Evolutionary conservation across 2,113 vertebrate species (phyloP).

Genomic region (Nibea coibor): DNA sequence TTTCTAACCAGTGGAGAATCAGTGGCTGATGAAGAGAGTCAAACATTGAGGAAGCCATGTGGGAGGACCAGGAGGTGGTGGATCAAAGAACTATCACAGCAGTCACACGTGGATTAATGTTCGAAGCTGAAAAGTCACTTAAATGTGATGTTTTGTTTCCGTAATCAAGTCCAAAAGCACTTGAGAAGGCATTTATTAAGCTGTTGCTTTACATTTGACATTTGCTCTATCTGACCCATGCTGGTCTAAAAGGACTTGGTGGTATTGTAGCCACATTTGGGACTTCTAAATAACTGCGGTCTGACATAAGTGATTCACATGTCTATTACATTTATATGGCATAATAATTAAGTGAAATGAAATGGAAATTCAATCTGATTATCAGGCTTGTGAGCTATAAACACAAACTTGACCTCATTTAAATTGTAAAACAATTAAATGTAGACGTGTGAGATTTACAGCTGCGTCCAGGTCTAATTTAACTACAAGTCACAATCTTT

Average conservation of each 20-base stretch:
- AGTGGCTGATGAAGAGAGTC: background rate
- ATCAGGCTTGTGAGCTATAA: background rate
- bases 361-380: background rate
- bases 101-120: background rate
- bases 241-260: background rate
- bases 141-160: background rate
- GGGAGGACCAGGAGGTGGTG: background rate
- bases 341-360: background rate
- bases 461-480: background rate
- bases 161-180: background rate
- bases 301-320: background rate
- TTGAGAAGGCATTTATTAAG: background rate
- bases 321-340: background rate
- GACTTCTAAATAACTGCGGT: background rate
- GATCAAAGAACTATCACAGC: slow-evolving; percentile 7
- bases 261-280: background rate
- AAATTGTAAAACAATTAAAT: background rate
- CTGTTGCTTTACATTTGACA: background rate
- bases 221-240: background rate
- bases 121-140: background rate
- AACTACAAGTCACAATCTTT: background rate
- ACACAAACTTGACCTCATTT: background rate
- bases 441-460: background rate
- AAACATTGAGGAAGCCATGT: background rate
- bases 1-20: background rate